Evolutionary conservation across 2,888 invertebrate species (phyloP), one percentile per base, ranked within the genome.

Genomic region (Microplitis manilae): DNA sequence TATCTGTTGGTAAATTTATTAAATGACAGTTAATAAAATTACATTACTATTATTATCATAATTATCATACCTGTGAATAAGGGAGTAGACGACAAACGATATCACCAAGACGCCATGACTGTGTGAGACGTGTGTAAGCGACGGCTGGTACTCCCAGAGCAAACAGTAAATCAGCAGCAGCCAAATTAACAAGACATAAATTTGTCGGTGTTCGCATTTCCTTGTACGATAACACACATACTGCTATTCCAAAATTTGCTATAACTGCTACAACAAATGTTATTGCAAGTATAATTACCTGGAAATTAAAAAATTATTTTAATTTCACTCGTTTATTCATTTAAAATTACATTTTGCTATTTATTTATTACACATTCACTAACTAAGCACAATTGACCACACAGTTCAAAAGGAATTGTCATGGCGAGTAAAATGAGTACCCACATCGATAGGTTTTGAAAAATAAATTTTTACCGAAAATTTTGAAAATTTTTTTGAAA

Each of bases 121-220:
- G 89, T 38, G 90, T 89, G n/a, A 92, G 83, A 78, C 92, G 89
- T 6, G 92, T 91, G 80, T 91, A 91, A 17, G 92, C 91, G 69
- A 92, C 90, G 6, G 91, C 91, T 4, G 93, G 92, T 80, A 92
- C 91, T 62, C 92, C 92, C 40, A 91, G 81, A 30, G 92, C 91
- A 83, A 93, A 92, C 70, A 92, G 85, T 78, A 94, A 88, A 89
- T 95, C 95, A 30, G 94, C 92, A 78, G 93, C 93, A 13, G 94
- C 94, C 83, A 93, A 87, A 86, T 92, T 93, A 81, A 92, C 90
- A 74, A 92, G 90, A 86, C 92, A 92, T 82, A 91, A 91, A 85
- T 92, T 92, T 79, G 92, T 92, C 77, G 92, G 92, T 59, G 92
- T 92, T 83, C 91, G 88, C 90, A 92, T 91, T 83, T 92, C 92